Percentiles rank a stretch among this genome's conserved stretches.
phyloP scores from a whole-genome alignment of 1,140 invertebrate species.

The Antheraea pernyi region DNA sequence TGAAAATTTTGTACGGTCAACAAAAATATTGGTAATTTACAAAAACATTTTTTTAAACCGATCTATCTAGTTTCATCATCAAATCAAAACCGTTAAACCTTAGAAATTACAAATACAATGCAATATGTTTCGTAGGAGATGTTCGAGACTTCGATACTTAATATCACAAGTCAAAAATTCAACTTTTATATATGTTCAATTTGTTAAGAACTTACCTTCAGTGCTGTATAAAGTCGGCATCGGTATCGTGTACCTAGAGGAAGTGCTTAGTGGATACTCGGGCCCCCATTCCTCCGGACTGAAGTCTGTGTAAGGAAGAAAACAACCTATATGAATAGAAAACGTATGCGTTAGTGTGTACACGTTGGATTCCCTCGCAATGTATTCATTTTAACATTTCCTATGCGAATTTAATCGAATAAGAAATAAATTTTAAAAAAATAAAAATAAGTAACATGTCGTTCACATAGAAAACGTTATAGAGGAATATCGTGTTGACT shows the following conservation, averaged over 20 bases:
- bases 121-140: too few relatives aligned
- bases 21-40: too few relatives aligned
- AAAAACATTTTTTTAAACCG: too few relatives aligned
- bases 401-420: neutral
- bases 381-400: neutral
- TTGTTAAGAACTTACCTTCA: constrained; percentile 72
- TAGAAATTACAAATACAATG: too few relatives aligned
- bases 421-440: too few relatives aligned
- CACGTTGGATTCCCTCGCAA: neutral
- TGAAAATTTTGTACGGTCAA: too few relatives aligned
- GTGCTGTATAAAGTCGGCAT: constrained; percentile 88
- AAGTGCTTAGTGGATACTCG: constrained; percentile 79
- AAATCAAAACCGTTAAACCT: too few relatives aligned
- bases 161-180: too few relatives aligned
- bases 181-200: too few relatives aligned
- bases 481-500: neutral
- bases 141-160: too few relatives aligned
- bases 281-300: constrained; percentile 83
- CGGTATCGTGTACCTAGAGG: constrained; percentile 81
- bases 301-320: constrained; percentile 79
- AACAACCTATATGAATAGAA: constrained; percentile 76
- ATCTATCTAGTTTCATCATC: too few relatives aligned
- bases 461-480: neutral
- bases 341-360: constrained; percentile 47
- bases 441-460: neutral